Percentiles rank a stretch among this genome's conserved stretches.
These are phyloP conservation scores for Halcyon leucocephala DNA, from an alignment of 2,797 vertebrate genomes.

Conservation along the genomic window DNA sequence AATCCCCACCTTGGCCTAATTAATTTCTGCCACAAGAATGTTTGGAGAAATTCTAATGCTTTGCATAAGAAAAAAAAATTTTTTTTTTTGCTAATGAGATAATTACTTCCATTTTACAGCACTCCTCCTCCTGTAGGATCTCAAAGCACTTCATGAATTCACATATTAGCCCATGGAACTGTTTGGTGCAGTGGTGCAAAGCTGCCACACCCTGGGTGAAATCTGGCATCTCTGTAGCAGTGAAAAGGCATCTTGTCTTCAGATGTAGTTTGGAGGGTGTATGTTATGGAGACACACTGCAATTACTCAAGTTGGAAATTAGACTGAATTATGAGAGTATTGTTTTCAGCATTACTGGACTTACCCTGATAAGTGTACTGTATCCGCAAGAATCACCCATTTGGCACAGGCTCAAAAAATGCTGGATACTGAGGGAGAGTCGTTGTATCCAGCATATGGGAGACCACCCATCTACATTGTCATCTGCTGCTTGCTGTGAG, in stretches of 20 bases:
- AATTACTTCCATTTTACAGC: constrained; percentile 51
- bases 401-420: background rate
- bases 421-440: background rate
- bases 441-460: background rate
- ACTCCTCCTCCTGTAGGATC: constrained; percentile 19
- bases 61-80: background rate
- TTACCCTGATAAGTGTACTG: background rate
- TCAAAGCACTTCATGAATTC: background rate
- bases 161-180: background rate
- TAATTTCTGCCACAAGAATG: constrained; percentile 65
- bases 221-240: background rate
- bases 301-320: background rate
- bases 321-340: background rate
- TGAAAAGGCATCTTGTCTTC: background rate
- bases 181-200: background rate
- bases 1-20: constrained; percentile 64
- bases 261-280: background rate
- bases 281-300: background rate
- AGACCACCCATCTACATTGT: background rate
- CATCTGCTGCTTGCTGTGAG: background rate
- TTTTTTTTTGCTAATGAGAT: constrained; percentile 36
- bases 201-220: background rate
- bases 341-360: background rate
- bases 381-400: background rate
- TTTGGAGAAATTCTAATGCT: constrained; percentile 36